Conservation (phyloP, 2,888 invertebrate species). For the Volucella zonaria region DNA sequence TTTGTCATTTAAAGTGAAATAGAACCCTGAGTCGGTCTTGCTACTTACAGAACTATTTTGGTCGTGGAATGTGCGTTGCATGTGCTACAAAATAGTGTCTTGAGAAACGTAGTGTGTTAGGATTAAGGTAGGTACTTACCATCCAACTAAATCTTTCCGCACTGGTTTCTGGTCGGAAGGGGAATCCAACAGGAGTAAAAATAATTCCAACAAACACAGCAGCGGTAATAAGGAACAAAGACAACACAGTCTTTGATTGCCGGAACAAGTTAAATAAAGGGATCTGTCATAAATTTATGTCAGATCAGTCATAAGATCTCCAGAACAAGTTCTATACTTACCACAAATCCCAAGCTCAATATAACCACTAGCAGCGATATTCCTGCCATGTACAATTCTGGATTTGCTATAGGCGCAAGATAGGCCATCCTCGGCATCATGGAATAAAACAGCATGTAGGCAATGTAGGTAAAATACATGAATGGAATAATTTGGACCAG, state of each 20-base stretch:
- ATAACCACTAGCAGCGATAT: conserved; percentile 77
- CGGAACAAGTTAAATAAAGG: conserved; percentile 81
- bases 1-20: conserved; percentile 83
- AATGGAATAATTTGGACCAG: conserved; percentile 82
- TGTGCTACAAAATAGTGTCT: conserved; percentile 80
- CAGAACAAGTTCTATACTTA: conserved; percentile 44
- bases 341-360: conserved; percentile 78
- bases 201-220: conserved; percentile 78
- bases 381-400: conserved; percentile 84
- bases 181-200: conserved; percentile 84
- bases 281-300: conserved; percentile 68
- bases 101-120: background rate
- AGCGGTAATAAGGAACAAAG: conserved; percentile 77
- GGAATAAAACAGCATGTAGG: conserved; percentile 83
- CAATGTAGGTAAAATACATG: conserved; percentile 83
- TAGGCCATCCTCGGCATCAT: conserved; percentile 86
- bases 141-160: conserved; percentile 82
- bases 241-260: conserved; percentile 80
- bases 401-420: conserved; percentile 83
- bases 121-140: conserved; percentile 79
- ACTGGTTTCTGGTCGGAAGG: conserved; percentile 83
- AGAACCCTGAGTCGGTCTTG: conserved; percentile 82
- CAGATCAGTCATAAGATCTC: background rate
- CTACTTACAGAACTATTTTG: conserved; percentile 77
- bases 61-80: conserved; percentile 82